Evolutionary conservation across 2,888 invertebrate genomes (phyloP).

Genomic region (Cenopis cana): DNA sequence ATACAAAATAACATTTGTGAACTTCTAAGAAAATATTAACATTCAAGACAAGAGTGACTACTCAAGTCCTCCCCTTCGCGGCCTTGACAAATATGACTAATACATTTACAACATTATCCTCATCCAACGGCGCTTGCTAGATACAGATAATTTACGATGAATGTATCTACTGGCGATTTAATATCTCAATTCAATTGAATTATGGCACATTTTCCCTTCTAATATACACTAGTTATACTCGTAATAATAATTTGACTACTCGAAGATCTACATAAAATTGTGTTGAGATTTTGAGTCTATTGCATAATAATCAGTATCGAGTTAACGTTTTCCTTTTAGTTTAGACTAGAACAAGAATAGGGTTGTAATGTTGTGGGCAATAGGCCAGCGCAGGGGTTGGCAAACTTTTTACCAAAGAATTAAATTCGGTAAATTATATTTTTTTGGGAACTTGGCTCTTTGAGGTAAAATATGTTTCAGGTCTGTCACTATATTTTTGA

Average conservation of each 20-base stretch:
- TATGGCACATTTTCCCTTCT: neutral
- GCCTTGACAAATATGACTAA: slow-evolving; percentile 71
- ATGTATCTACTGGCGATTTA: slow-evolving; percentile 1
- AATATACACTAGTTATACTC: neutral
- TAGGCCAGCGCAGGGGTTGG: too few relatives aligned
- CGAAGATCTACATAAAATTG: neutral
- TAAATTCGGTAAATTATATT: too few relatives aligned
- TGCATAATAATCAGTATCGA: neutral
- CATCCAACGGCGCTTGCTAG: slow-evolving; percentile 50
- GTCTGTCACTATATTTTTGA: too few relatives aligned
- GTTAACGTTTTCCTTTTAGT: too few relatives aligned
- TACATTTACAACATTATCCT: slow-evolving; percentile 61
- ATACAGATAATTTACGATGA: slow-evolving; percentile 11
- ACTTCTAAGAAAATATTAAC: slow-evolving; percentile 57
- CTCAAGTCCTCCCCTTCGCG: slow-evolving; percentile 56
- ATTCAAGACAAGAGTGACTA: slow-evolving; percentile 53
- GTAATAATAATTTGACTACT: neutral
- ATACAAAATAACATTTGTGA: slow-evolving; percentile 19
- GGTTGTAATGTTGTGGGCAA: too few relatives aligned
- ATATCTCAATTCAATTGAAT: neutral
- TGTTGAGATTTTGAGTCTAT: neutral
- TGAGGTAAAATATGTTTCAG: too few relatives aligned
- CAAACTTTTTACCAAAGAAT: too few relatives aligned
- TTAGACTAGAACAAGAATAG: too few relatives aligned
- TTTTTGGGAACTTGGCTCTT: too few relatives aligned